Conservation (phyloP, 2,797 vertebrate genomes). For the Amphiprion clarkii region DNA sequence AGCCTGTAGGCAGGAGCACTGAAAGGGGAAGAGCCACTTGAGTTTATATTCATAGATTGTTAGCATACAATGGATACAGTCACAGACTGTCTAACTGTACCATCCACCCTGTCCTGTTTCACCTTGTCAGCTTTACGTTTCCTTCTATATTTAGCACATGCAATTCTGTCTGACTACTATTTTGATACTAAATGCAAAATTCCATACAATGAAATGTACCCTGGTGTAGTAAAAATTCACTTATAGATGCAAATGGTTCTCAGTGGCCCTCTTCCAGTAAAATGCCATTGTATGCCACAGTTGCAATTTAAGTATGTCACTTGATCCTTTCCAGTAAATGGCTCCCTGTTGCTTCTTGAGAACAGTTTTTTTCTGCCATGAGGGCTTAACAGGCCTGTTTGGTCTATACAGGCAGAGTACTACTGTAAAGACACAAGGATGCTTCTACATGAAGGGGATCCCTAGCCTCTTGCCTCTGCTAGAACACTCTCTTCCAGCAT, state of each 20-base stretch:
- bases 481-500: no score
- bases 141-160: background rate
- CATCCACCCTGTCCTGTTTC: background rate
- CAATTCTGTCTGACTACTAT: background rate
- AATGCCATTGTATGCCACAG: background rate
- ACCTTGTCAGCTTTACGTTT: background rate
- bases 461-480: background rate
- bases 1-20: slow-evolving; percentile 14
- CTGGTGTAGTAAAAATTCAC: background rate
- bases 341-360: background rate
- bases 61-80: background rate
- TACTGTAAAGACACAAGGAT: no score
- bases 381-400: background rate
- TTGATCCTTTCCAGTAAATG: slow-evolving; percentile 6
- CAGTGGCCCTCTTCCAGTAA: no score
- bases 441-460: background rate
- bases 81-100: background rate
- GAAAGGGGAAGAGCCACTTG: background rate
- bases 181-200: background rate
- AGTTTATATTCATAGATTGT: slow-evolving; percentile 14
- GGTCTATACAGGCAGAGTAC: no score
- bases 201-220: background rate
- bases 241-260: background rate
- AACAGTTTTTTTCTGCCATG: background rate
- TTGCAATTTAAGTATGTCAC: slow-evolving; percentile 3